Evolutionary conservation across 2,888 invertebrate species (phyloP).

Genomic region (Alviniconcha strummeri): DNA sequence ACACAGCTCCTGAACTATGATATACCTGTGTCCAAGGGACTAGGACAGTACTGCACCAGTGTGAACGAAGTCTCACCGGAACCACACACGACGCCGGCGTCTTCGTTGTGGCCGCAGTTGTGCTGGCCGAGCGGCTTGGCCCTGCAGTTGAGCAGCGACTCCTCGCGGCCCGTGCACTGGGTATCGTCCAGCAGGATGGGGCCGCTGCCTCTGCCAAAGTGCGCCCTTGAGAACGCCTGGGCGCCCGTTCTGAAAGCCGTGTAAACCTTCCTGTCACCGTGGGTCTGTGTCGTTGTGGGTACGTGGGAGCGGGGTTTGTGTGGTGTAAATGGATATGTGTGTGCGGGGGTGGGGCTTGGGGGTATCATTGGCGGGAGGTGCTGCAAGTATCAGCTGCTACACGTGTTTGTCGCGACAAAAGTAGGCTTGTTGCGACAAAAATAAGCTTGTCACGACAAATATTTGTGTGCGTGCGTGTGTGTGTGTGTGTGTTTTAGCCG

Average conservation of each 20-base stretch:
- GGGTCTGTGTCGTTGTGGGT: too few species aligned
- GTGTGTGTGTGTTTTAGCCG: not conserved
- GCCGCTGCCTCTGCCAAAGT: conserved; percentile 39
- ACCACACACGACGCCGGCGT: conserved; percentile 51
- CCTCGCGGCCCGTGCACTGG: conserved; percentile 53
- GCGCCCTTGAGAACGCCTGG: conserved; percentile 10
- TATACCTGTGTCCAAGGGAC: too few species aligned
- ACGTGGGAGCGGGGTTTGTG: too few species aligned
- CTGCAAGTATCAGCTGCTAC: too few species aligned
- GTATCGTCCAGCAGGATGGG: conserved; percentile 56
- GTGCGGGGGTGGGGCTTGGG: too few species aligned
- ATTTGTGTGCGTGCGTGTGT: not conserved
- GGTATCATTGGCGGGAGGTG: too few species aligned
- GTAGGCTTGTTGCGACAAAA: not conserved
- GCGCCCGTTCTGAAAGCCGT: conserved; percentile 22
- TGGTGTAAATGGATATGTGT: too few species aligned
- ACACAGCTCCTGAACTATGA: too few species aligned
- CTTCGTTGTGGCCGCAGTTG: conserved; percentile 53
- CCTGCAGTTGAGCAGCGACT: conserved; percentile 51
- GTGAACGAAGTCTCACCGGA: conserved; percentile 7
- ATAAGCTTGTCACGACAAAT: not conserved
- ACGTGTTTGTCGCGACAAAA: too few species aligned
- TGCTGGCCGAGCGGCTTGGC: conserved; percentile 55
- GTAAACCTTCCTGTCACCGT: too few species aligned
- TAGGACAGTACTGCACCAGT: too few species aligned